Evolutionary conservation across 1,140 invertebrate species (phyloP).

Genomic region (Ostrea denselamellosa): DNA sequence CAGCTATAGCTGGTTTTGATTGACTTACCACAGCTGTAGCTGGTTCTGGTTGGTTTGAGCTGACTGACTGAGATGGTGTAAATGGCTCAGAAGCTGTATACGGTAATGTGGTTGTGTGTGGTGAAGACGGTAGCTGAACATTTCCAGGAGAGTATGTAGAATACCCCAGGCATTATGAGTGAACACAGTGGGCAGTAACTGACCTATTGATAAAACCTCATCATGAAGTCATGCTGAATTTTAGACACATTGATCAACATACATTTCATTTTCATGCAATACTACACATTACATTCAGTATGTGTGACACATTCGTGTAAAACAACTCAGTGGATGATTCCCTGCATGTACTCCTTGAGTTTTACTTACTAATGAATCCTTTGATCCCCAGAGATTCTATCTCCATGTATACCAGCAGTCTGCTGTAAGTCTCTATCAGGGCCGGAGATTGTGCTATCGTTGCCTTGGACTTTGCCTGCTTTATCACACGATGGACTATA

Average conservation of each 20-base stretch:
- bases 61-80: conserved; percentile 91
- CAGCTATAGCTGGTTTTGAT: conserved; percentile 6
- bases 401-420: conserved; percentile 96
- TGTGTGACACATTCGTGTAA: no score
- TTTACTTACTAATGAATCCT: conserved; percentile 92
- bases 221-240: no score
- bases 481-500: conserved; percentile 93
- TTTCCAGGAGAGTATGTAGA: conserved; percentile 94
- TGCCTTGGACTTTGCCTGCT: conserved; percentile 91
- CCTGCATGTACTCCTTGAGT: background rate
- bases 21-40: conserved; percentile 89
- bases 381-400: conserved; percentile 98
- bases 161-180: conserved; percentile 96
- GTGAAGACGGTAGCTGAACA: conserved; percentile 97
- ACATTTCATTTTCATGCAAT: no score
- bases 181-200: conserved; percentile 92
- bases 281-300: no score
- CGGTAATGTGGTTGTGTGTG: conserved; percentile 97
- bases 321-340: no score
- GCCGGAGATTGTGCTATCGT: conserved; percentile 90
- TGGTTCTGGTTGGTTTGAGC: conserved; percentile 97
- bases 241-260: no score
- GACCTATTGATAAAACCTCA: conserved; percentile 81
- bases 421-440: conserved; percentile 95
- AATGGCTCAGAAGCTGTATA: conserved; percentile 92